Base-by-base conservation (phyloP, 1,140 invertebrate genomes). In the Temnothorax longispinosus region DNA sequence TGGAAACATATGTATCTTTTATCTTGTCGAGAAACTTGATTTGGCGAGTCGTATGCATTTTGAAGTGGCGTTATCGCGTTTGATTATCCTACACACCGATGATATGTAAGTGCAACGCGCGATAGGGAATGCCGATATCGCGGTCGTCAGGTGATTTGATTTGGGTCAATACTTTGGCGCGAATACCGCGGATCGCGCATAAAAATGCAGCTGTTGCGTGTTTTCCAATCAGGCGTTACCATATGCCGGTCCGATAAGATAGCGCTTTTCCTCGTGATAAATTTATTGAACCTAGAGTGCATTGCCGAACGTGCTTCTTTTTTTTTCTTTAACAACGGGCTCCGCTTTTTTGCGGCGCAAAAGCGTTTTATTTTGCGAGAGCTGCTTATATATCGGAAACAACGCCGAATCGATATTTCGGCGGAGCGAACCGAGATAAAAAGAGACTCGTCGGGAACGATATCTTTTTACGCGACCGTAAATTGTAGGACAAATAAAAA, bases 51-150 rank as follows among this genome's bases (percentile, higher is more conserved):
- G 44, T 41, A 6, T 56, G 62, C 76, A 58, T 75, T 67, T 85
- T 58, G 47, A 32, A 64, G 41, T 62, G 32, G 10, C 41, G 60
- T 88, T 89, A 90, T 89, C 86, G 15, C 8, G 21, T 35, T 35
- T 56, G 87, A 88, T 90, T 88, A 86, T 91, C 75, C 80, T 56
- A 21, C 11, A 32, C 32, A 4, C 32, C 47, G 84, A 69, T 27
- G 52, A 87, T 44, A 80, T 11, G 69, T 62, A 90, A 89, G 89
- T 90, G 90, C 89, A 89, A 87, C 54, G 89, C 32, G 80, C 89
- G 90, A 91, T 91, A 85, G 2, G 60, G 41, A 58, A 67, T 78
- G 32, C 44, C 62, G 64, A 65, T 76, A 80, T 76, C 47, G 76
- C 81, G 89, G 69, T 50, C 90, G 78, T 87, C 52, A 64, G 81